phyloP scores from a whole-genome alignment of 2,113 vertebrate genomes.

The Neogobius melanostomus region DNA sequence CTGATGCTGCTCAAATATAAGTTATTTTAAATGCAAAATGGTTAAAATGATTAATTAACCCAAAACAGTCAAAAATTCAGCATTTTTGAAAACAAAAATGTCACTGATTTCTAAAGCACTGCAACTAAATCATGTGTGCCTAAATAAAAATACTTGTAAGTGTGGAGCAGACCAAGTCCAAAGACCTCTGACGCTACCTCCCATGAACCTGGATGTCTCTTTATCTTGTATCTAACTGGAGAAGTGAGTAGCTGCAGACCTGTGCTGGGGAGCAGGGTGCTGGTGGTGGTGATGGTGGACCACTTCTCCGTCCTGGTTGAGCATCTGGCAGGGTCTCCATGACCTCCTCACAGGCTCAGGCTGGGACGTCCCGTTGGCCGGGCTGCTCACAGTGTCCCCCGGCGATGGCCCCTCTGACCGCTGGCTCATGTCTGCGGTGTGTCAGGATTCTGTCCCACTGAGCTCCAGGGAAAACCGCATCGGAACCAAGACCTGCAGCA shows the following conservation, averaged over 20 bases:
- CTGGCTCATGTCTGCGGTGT: constrained; percentile 65
- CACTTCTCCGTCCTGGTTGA: constrained; percentile 66
- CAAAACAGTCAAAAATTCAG: too few relatives aligned
- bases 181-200: too few relatives aligned
- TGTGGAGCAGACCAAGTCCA: too few relatives aligned
- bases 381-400: constrained; percentile 43
- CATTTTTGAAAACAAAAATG: too few relatives aligned
- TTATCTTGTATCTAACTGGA: too few relatives aligned
- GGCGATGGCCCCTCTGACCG: constrained; percentile 54
- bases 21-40: too few relatives aligned
- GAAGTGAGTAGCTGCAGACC: not conserved
- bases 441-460: constrained; percentile 1
- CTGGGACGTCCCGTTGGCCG: constrained; percentile 42
- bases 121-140: too few relatives aligned
- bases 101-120: too few relatives aligned
- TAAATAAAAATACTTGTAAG: too few relatives aligned
- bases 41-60: too few relatives aligned
- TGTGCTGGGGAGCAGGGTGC: constrained; percentile 35
- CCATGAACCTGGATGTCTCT: too few relatives aligned
- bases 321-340: constrained; percentile 78
- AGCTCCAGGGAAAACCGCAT: not conserved
- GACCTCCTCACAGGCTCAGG: constrained; percentile 63
- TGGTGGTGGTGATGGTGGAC: constrained; percentile 60
- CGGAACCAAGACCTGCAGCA: not conserved
- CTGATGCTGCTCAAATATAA: too few relatives aligned